Percentiles rank a stretch among this genome's conserved stretches.
Evolutionary conservation across 2,113 vertebrate genomes (phyloP).

Genomic region (Lampris incognitus): DNA sequence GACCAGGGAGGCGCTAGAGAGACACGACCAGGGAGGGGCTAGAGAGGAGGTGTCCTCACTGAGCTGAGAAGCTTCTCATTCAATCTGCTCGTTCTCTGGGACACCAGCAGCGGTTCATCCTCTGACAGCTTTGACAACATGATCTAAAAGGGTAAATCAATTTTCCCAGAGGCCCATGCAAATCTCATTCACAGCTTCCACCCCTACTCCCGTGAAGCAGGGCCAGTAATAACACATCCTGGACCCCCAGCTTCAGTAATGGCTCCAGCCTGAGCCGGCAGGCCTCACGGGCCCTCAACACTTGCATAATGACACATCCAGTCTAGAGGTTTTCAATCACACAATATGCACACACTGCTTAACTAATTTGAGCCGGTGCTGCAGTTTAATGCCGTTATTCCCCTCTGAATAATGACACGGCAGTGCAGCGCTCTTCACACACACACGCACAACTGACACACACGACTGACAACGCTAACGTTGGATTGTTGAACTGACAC

Average conservation of each 20-base stretch:
- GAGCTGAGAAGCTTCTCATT: conserved; percentile 72
- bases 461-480: conserved; percentile 78
- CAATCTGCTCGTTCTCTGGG: conserved; percentile 52
- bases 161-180: conserved; percentile 64
- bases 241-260: conserved; percentile 72
- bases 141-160: conserved; percentile 78
- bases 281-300: conserved; percentile 72
- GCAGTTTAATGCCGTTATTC: conserved; percentile 82
- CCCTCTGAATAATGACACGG: conserved; percentile 82
- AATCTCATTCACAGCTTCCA: conserved; percentile 75
- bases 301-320: conserved; percentile 76
- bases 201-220: conserved; percentile 68
- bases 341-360: conserved; percentile 77
- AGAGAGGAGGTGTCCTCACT: conserved; percentile 66
- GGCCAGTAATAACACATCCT: conserved; percentile 70
- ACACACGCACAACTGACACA: conserved; percentile 70
- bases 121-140: conserved; percentile 73
- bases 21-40: conserved; percentile 55
- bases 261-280: conserved; percentile 47
- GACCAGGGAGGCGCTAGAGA: conserved; percentile 56
- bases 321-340: conserved; percentile 78
- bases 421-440: conserved; percentile 75
- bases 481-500: conserved; percentile 80
- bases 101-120: conserved; percentile 58
- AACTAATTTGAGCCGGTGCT: conserved; percentile 78